These are phyloP conservation scores for Anoura caudifer DNA, from an alignment of 2,113 vertebrate species.

Conservation along the genomic window DNA sequence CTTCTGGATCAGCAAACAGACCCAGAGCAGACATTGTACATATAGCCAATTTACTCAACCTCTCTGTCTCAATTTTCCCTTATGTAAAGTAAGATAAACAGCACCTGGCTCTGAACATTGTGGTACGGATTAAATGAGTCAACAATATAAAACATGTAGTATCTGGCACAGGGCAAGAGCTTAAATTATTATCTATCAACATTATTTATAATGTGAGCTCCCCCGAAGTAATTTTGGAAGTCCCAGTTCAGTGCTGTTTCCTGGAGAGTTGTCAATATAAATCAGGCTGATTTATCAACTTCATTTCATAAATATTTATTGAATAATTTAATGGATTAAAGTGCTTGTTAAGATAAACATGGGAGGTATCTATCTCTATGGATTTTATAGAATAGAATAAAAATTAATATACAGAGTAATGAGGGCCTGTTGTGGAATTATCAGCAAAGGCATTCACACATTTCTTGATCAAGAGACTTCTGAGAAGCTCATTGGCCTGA, in stretches of 20 bases:
- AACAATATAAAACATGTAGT: background rate
- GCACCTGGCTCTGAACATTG: background rate
- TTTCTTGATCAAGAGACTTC: background rate
- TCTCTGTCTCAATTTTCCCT: background rate
- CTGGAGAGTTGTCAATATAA: background rate
- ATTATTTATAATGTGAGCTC: background rate
- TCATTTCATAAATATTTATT: constrained; percentile 2
- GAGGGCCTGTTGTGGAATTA: background rate
- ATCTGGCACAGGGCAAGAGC: background rate
- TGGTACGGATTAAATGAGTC: background rate
- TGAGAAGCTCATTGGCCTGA: background rate
- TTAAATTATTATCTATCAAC: background rate
- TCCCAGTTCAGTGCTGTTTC: background rate
- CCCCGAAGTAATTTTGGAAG: background rate
- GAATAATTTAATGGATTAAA: background rate
- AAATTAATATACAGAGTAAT: background rate
- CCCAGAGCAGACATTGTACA: background rate
- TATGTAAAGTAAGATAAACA: background rate
- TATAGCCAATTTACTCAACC: background rate
- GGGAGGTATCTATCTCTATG: background rate
- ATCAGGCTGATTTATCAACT: background rate
- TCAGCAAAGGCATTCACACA: background rate
- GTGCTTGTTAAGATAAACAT: background rate
- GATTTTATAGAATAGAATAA: background rate
- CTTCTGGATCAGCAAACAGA: background rate